phyloP scores from a whole-genome alignment of 2,888 invertebrate genomes.

The Drosophila paranaensis region DNA sequence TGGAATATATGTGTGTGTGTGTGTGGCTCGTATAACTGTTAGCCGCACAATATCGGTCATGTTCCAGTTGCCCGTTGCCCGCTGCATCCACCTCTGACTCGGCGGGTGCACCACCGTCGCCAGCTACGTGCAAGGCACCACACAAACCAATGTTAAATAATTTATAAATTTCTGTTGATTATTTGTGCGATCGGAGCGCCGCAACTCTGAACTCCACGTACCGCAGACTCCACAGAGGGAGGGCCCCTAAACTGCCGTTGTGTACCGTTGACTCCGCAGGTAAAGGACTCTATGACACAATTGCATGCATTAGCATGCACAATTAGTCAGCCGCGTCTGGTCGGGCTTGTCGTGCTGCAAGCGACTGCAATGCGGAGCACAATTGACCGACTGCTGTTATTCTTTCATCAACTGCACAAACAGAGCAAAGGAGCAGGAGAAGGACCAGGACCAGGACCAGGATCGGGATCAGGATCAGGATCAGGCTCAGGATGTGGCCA shows the following conservation, averaged over 20 bases:
- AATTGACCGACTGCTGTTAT: conserved; percentile 60
- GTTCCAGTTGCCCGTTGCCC: conserved; percentile 70
- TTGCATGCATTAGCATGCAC: conserved; percentile 80
- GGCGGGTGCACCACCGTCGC: conserved; percentile 63
- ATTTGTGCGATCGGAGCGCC: conserved; percentile 33
- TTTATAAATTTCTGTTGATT: conserved; percentile 69
- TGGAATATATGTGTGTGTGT: conserved; percentile 7
- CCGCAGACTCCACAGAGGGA: background rate
- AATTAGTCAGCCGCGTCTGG: conserved; percentile 62
- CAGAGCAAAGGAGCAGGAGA: conserved; percentile 31
- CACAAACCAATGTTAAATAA: conserved; percentile 68
- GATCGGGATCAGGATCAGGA: background rate
- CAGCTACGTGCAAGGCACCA: conserved; percentile 42
- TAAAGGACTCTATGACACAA: conserved; percentile 74
- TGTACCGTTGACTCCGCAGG: conserved; percentile 56
- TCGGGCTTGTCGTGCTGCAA: conserved; percentile 55
- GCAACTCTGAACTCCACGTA: conserved; percentile 55
- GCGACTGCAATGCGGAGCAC: conserved; percentile 39
- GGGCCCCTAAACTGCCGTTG: conserved; percentile 40
- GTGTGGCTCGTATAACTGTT: conserved; percentile 65
- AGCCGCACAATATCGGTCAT: conserved; percentile 76
- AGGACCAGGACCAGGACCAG: background rate
- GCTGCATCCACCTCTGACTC: conserved; percentile 72
- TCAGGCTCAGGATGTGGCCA: too few species aligned
- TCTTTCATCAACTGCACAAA: conserved; percentile 67